phyloP scores from a whole-genome alignment of 2,888 invertebrate genomes.

The Pyralis farinalis region DNA sequence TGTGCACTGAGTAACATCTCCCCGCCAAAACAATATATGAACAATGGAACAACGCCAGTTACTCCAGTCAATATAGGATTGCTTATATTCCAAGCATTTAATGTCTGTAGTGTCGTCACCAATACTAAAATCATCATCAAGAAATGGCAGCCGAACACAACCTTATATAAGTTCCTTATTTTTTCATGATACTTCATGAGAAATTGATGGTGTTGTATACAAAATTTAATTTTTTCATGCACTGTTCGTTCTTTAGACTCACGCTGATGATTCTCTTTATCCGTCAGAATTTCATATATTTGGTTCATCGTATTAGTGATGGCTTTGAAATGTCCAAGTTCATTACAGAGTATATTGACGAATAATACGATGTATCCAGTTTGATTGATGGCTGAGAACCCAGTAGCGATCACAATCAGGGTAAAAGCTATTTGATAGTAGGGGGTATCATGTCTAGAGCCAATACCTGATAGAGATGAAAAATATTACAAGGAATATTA shows the following conservation, averaged over 20 bases:
- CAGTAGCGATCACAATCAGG: constrained; percentile 37
- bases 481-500: background rate
- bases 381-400: constrained; percentile 52
- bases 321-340: constrained; percentile 49
- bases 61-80: constrained; percentile 46
- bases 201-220: constrained; percentile 50
- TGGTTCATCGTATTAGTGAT: constrained; percentile 42
- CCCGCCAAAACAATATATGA: constrained; percentile 56
- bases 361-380: constrained; percentile 54
- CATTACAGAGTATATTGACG: constrained; percentile 41
- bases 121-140: constrained; percentile 48
- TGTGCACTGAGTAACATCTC: constrained; percentile 46
- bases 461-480: constrained; percentile 31
- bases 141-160: constrained; percentile 49
- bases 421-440: constrained; percentile 43
- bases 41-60: constrained; percentile 46
- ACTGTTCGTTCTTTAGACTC: constrained; percentile 18
- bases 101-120: constrained; percentile 51
- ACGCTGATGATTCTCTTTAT: constrained; percentile 15
- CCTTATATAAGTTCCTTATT: constrained; percentile 37
- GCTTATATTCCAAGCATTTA: constrained; percentile 45
- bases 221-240: constrained; percentile 37
- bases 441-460: constrained; percentile 46
- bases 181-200: constrained; percentile 37
- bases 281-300: constrained; percentile 24